Percentiles rank a stretch among this genome's conserved stretches.
Evolutionary conservation across 2,888 invertebrate genomes (phyloP).

Genomic region (Muscina levida): DNA sequence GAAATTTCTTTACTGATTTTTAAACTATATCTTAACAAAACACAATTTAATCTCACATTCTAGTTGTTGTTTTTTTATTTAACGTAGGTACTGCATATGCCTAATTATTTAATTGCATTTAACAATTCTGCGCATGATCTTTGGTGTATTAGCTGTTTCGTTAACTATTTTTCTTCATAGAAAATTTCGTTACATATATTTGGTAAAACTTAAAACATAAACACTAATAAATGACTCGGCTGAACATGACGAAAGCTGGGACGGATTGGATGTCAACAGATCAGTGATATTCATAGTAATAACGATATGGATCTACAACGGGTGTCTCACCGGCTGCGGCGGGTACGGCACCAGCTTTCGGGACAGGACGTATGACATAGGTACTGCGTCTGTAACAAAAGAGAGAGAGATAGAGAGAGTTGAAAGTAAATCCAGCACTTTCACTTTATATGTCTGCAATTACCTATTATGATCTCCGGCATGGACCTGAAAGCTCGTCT

Average conservation of each 20-base stretch:
- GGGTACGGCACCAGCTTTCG: conserved; percentile 76
- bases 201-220: conserved; percentile 52
- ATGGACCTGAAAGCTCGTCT: conserved; percentile 86
- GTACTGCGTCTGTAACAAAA: conserved; percentile 81
- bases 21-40: no score
- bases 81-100: conserved; percentile 52
- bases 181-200: conserved; percentile 42
- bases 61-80: conserved; percentile 53
- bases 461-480: conserved; percentile 84
- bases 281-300: conserved; percentile 81
- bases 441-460: no score
- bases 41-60: no score
- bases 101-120: conserved; percentile 35
- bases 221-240: conserved; percentile 58
- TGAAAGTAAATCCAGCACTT: background rate
- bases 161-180: conserved; percentile 34
- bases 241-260: conserved; percentile 8
- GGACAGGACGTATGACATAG: conserved; percentile 83
- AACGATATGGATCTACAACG: conserved; percentile 83
- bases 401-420: conserved; percentile 22
- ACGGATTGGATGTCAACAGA: conserved; percentile 24
- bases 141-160: conserved; percentile 63
- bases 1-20: no score
- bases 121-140: conserved; percentile 41
- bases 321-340: conserved; percentile 71